Base-by-base conservation (phyloP, 2,888 invertebrate genomes). In the Pseudanteris insignis region DNA sequence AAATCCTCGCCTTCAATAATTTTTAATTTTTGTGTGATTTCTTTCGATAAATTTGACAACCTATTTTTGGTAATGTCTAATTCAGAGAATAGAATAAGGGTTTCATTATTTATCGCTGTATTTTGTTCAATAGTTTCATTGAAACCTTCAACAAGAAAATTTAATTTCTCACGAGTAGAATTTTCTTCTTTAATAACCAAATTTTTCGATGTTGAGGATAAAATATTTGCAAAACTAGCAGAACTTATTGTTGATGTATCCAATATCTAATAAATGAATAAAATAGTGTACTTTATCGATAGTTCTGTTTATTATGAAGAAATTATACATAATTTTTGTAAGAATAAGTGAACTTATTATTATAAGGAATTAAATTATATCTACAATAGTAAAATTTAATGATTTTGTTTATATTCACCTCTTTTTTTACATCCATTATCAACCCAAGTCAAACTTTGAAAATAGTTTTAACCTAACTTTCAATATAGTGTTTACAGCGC, bases 91-190 rank as follows among this genome's bases (percentile, higher is more conserved):
- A 78, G 64, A 10, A 62, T 51, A 1, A 34, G 11, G 2, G 71
- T 67, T 41, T 79, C 73, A 43, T 67, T 70, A 4, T 57, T 61
- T 10, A 69, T 66, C 7, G 65, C 63, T 9, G 51, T 36, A 47
- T 72, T 71, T 53, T 78, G 76, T 3, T 76, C 70, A 4, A 51
- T 68, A 2, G 71, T 71, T 46, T 75, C 75, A 21, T 67, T 57
- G 5, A 74, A 66, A 29, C 69, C 74, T 41, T 68, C 66, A 5
- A 62, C 38, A 1, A 79, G 44, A 5, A 60, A 11, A 18, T 67
- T 62, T 2, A 73, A 40, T 36, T 69, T 66, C 14, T 44, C 18
- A 11, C 2, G 9, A 1, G 24, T 11, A 6, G 51, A 36, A 13
- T 2, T 2, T 6, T 33, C 34, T 1, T 44, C 12, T 11, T 38